Conservation (phyloP, 2,113 vertebrate species). For the Echinops telfairi region DNA sequence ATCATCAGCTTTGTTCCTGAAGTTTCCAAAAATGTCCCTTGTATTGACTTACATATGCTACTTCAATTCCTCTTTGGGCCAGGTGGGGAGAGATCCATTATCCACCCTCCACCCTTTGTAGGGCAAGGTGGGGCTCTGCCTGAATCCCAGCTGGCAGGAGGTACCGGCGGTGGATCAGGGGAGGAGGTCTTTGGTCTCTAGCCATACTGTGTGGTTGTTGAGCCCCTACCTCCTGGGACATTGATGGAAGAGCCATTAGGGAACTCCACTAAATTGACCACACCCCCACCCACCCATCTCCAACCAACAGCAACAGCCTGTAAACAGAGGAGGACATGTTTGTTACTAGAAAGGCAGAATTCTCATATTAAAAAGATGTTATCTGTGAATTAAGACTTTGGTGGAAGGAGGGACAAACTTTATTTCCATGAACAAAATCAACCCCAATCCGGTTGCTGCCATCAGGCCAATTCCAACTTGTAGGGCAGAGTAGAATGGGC, state of each 20-base stretch:
- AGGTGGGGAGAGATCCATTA: fast-evolving
- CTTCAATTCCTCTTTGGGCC: background rate
- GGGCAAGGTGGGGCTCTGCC: fast-evolving
- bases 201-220: background rate
- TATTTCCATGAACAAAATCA: background rate
- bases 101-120: too few species aligned
- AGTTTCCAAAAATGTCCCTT: background rate
- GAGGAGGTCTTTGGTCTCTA: background rate
- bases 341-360: background rate
- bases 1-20: slow-evolving; percentile 27
- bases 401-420: background rate
- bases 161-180: fast-evolving
- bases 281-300: background rate
- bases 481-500: background rate
- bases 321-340: background rate
- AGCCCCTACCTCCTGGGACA: background rate
- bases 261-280: background rate
- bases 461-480: background rate
- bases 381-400: background rate
- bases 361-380: background rate
- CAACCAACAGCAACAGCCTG: background rate
- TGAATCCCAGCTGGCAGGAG: too few species aligned
- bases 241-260: too few species aligned
- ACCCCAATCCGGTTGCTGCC: background rate
- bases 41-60: too few species aligned